These are phyloP conservation scores for Adelges cooleyi DNA, from an alignment of 1,140 invertebrate species.

Conservation along the genomic window DNA sequence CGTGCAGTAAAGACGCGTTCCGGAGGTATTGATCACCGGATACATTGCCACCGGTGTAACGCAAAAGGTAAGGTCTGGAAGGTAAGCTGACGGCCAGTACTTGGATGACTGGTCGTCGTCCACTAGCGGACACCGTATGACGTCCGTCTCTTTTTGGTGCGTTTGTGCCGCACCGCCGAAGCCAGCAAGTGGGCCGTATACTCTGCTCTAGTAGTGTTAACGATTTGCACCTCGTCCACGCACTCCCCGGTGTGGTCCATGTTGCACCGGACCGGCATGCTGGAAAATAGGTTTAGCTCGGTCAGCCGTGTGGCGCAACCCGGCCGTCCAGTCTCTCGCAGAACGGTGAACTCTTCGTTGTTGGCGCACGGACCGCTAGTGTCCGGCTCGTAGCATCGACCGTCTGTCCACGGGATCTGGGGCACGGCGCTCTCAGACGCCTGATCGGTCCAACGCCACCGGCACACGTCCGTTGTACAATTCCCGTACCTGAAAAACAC, in stretches of 20 bases:
- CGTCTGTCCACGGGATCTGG: neutral
- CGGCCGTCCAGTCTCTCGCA: neutral
- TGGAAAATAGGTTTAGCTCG: neutral
- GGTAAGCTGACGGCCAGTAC: too few species aligned
- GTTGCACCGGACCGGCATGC: neutral
- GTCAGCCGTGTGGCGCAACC: neutral
- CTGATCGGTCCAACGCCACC: neutral
- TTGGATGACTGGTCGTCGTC: too few species aligned
- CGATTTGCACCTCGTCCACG: neutral
- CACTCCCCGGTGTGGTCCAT: constrained; percentile 4
- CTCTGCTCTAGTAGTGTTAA: neutral
- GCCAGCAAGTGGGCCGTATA: neutral
- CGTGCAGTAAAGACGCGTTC: too few species aligned
- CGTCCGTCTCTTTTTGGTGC: neutral
- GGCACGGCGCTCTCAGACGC: neutral
- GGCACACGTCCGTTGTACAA: neutral
- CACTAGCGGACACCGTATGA: neutral
- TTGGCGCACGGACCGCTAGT: neutral
- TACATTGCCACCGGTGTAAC: too few species aligned
- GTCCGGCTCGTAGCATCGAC: neutral
- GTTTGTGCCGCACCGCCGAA: neutral
- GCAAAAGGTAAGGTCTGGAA: too few species aligned
- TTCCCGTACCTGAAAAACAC: neutral
- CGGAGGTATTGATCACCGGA: too few species aligned
- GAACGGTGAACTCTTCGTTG: neutral